These are phyloP conservation scores for Acronicta leporina DNA, from an alignment of 2,888 invertebrate genomes.

Conservation along the genomic window DNA sequence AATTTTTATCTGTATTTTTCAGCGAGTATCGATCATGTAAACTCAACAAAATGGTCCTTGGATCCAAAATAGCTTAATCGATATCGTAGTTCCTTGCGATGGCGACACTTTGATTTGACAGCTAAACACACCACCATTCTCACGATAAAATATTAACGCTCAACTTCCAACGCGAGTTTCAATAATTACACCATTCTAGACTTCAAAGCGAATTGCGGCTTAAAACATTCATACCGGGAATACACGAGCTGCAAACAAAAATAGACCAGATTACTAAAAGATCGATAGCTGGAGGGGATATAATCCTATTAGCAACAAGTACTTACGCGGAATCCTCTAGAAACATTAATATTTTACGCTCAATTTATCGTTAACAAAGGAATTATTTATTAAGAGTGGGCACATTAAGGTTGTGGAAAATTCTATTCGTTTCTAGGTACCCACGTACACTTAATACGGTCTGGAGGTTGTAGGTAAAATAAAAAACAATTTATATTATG, in stretches of 20 bases:
- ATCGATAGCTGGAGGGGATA: slow-evolving; percentile 43
- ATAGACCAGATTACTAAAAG: slow-evolving; percentile 39
- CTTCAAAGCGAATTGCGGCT: slow-evolving; percentile 20
- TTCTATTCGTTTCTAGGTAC: slow-evolving; percentile 10
- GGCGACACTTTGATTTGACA: not conserved
- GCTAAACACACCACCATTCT: slow-evolving; percentile 8
- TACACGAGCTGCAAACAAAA: slow-evolving; percentile 31
- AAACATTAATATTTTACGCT: slow-evolving; percentile 32
- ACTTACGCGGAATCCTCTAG: slow-evolving; percentile 17
- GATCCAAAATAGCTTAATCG: slow-evolving; percentile 3
- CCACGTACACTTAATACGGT: not conserved
- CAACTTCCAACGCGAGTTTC: slow-evolving; percentile 10
- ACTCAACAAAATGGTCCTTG: too few species aligned
- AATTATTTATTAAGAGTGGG: slow-evolving; percentile 20
- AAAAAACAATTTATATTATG: not conserved
- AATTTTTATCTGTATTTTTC: too few species aligned
- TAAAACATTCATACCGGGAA: slow-evolving; percentile 41
- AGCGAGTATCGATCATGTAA: too few species aligned
- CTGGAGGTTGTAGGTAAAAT: not conserved
- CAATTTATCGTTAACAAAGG: slow-evolving; percentile 40
- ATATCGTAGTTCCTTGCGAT: slow-evolving; percentile 7
- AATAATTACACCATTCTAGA: slow-evolving; percentile 38
- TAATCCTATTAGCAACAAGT: slow-evolving; percentile 32
- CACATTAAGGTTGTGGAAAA: slow-evolving; percentile 19
- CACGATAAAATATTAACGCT: slow-evolving; percentile 31